Evolutionary conservation across 2,113 vertebrate genomes (phyloP).

Genomic region (Gila orcuttii): DNA sequence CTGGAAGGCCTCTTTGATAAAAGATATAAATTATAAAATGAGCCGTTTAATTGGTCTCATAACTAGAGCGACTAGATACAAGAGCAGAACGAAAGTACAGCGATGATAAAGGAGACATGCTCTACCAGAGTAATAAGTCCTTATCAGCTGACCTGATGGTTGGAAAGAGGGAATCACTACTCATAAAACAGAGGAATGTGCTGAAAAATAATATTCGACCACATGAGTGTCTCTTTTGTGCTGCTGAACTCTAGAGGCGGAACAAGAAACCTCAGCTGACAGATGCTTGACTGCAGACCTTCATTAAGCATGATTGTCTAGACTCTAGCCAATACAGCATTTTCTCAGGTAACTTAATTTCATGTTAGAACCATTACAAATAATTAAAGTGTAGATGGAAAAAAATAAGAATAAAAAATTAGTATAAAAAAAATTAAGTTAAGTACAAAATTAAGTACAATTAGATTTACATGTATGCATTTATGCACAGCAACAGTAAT

Average conservation of each 20-base stretch:
- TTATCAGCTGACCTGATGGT: not conserved
- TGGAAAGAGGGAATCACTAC: not conserved
- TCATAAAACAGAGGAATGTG: not conserved
- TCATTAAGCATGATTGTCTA: not conserved
- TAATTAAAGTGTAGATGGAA: not conserved
- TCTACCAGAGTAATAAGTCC: not conserved
- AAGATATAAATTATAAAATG: not conserved
- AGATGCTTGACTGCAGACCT: slow-evolving; percentile 32
- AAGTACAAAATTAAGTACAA: too few species aligned
- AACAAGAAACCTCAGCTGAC: slow-evolving; percentile 30
- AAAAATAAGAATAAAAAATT: not conserved
- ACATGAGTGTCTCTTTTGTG: too few species aligned
- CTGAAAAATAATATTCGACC: not conserved
- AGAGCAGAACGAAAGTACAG: not conserved
- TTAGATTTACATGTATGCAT: too few species aligned
- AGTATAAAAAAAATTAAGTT: too few species aligned
- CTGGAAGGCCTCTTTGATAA: not conserved
- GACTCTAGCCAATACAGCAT: not conserved
- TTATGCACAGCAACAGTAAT: too few species aligned
- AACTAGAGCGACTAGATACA: not conserved
- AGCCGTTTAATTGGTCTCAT: not conserved
- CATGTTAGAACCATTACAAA: not conserved
- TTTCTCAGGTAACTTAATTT: not conserved
- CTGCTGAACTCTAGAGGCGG: not conserved
- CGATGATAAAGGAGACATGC: not conserved